Evolutionary conservation across 2,797 vertebrate genomes (phyloP).

Genomic region (Tapirus indicus): DNA sequence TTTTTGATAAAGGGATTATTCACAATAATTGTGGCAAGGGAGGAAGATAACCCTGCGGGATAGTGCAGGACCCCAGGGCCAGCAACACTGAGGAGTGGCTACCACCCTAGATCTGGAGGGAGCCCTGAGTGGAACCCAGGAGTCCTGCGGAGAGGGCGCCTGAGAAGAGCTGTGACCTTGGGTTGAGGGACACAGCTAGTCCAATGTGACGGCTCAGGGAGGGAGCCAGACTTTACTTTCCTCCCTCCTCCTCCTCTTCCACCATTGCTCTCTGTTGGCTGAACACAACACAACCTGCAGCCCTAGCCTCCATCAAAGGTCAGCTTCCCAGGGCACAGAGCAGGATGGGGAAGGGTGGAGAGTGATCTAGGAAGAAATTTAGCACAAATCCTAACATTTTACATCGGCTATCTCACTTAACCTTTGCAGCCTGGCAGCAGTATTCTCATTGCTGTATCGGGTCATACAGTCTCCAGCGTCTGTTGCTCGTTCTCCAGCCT

Average conservation of each 20-base stretch:
- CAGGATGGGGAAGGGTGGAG: neutral
- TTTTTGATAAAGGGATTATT: neutral
- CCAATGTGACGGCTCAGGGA: neutral
- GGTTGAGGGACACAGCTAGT: neutral
- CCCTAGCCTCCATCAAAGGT: neutral
- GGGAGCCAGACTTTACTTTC: neutral
- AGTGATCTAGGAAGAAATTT: neutral
- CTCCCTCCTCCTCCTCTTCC: accelerated
- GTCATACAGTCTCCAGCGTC: neutral
- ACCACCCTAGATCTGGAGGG: neutral
- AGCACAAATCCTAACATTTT: neutral
- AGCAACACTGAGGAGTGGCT: neutral
- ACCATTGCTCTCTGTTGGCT: neutral
- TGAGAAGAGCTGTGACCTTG: neutral
- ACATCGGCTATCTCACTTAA: neutral
- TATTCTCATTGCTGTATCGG: neutral
- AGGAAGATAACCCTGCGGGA: no score
- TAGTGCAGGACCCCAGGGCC: neutral
- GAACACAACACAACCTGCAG: neutral
- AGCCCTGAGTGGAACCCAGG: neutral
- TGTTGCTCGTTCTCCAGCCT: neutral
- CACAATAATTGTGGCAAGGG: neutral
- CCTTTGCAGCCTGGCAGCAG: neutral
- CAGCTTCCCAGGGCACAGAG: neutral
- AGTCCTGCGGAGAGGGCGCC: neutral